Conservation (phyloP, 2,797 vertebrate species). For the Spea hammondii region DNA sequence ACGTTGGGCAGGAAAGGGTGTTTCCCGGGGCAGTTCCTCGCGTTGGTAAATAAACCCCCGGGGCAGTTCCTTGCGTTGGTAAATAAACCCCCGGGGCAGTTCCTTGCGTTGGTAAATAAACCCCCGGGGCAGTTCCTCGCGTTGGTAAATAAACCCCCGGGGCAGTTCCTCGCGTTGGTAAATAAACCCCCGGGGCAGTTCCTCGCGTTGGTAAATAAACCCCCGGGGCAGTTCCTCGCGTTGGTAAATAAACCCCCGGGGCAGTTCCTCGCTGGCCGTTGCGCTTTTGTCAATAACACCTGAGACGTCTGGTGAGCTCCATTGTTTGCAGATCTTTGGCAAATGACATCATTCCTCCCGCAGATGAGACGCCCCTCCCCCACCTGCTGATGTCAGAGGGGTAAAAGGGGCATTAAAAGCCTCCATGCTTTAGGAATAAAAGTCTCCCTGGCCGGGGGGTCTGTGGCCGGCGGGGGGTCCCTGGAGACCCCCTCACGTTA, state of each 20-base stretch:
- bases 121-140: not conserved
- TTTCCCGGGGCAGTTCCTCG: conserved; percentile 6
- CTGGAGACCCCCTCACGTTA: too few species aligned
- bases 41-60: not conserved
- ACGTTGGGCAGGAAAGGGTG: not conserved
- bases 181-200: conserved; percentile 15
- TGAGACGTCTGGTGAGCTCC: not conserved
- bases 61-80: conserved; percentile 23
- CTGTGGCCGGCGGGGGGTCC: too few species aligned
- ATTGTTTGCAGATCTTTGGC: conserved; percentile 15
- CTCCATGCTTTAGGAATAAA: too few species aligned
- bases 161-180: not conserved
- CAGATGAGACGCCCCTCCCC: not conserved
- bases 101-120: not conserved
- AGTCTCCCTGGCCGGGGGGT: too few species aligned
- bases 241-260: not conserved
- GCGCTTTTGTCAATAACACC: conserved; percentile 7
- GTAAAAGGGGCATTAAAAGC: too few species aligned
- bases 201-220: conserved; percentile 23
- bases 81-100: not conserved
- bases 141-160: conserved; percentile 8
- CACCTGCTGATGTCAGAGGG: too few species aligned
- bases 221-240: not conserved
- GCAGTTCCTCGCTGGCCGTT: conserved; percentile 4
- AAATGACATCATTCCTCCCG: not conserved